Evolutionary conservation across 2,888 invertebrate genomes (phyloP).

Genomic region (Dichetophora obliterata): DNA sequence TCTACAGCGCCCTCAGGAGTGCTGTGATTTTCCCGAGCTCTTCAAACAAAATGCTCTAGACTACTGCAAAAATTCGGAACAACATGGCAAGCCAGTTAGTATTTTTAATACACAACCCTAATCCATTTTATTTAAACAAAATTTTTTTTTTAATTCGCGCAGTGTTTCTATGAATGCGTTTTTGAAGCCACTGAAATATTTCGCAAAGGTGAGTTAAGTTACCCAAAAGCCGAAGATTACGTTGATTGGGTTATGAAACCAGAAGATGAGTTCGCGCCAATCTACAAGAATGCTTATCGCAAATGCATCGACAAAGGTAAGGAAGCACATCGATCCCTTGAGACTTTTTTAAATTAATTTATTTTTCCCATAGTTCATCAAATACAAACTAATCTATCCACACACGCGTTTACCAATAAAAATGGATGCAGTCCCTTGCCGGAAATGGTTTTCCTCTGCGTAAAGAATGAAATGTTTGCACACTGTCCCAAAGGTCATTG

Average conservation of each 20-base stretch:
- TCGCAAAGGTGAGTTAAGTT: constrained; percentile 37
- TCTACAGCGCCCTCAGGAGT: constrained; percentile 40
- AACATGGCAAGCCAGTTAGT: constrained; percentile 30
- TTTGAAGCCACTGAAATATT: constrained; percentile 42
- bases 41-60: constrained; percentile 37
- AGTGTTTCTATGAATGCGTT: constrained; percentile 45
- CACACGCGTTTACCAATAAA: constrained; percentile 1
- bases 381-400: constrained; percentile 26
- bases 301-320: constrained; percentile 44
- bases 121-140: not conserved
- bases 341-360: not conserved
- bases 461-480: constrained; percentile 44
- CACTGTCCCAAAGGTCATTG: constrained; percentile 40
- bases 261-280: constrained; percentile 29
- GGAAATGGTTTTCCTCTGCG: constrained; percentile 43
- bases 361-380: constrained; percentile 6
- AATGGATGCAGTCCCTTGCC: constrained; percentile 40
- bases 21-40: constrained; percentile 42
- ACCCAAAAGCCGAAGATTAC: constrained; percentile 39
- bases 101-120: not conserved
- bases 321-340: not conserved
- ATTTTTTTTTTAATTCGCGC: not conserved
- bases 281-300: constrained; percentile 42
- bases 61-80: constrained; percentile 24
- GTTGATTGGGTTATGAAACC: constrained; percentile 39